phyloP scores from a whole-genome alignment of 2,888 invertebrate species.

The Gandaritis pyraliata region DNA sequence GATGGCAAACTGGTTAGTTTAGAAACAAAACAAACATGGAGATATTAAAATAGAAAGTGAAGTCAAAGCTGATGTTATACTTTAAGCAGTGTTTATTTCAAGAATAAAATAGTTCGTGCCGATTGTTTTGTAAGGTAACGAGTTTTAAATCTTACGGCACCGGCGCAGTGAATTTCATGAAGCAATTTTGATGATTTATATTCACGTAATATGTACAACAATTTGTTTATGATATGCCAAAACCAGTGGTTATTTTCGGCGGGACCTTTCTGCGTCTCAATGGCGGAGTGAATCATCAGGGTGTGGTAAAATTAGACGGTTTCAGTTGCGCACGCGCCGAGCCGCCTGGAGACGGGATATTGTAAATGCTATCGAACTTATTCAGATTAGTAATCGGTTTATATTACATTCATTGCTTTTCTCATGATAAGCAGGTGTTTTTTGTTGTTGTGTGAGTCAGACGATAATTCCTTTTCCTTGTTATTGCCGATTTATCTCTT shows the following conservation, averaged over 20 bases:
- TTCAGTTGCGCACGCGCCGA: slow-evolving; percentile 51
- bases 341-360: slow-evolving; percentile 32
- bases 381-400: slow-evolving; percentile 28
- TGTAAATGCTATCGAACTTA: slow-evolving; percentile 28
- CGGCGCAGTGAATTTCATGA: slow-evolving; percentile 31
- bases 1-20: slow-evolving; percentile 25
- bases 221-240: slow-evolving; percentile 62
- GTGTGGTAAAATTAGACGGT: slow-evolving; percentile 65
- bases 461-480: background rate
- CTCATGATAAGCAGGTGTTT: background rate
- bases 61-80: slow-evolving; percentile 4
- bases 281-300: slow-evolving; percentile 66
- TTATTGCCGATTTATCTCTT: too few relatives aligned
- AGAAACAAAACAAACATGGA: slow-evolving; percentile 16
- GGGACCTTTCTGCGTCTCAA: slow-evolving; percentile 69
- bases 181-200: slow-evolving; percentile 35
- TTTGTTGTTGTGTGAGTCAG: too few relatives aligned
- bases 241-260: slow-evolving; percentile 58
- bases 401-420: slow-evolving; percentile 22
- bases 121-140: slow-evolving; percentile 8
- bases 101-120: slow-evolving; percentile 13
- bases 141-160: slow-evolving; percentile 25
- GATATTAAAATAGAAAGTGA: slow-evolving; percentile 11
- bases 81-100: slow-evolving; percentile 8
- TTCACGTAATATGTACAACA: slow-evolving; percentile 39